Base-by-base conservation (phyloP, 2,888 invertebrate species). In the Drosophila atripex region DNA sequence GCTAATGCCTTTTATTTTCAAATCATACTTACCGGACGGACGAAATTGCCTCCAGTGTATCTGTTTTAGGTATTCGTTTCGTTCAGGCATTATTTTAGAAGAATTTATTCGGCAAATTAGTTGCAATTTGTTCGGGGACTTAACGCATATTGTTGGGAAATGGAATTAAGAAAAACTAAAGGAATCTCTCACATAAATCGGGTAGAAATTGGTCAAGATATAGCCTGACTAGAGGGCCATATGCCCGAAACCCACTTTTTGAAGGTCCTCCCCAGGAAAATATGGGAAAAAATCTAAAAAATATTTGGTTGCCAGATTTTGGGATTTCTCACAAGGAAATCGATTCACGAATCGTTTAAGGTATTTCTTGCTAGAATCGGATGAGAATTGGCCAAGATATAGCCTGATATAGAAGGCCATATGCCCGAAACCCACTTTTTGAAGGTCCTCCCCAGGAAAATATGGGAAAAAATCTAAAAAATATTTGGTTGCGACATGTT, bases 1-100 rank as follows among this genome's bases (percentile, higher is more conserved):
- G 73, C 64, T 64, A 64, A 64, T 64, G 64, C 68, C 43, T 55
- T 77, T 76, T 64, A 63, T 64, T 71, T 55, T 74, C 74, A 77
- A 77, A 77, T 25, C 46, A 35, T n/a, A 35, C 35, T 35, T 35
- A 35, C n/a, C 35, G 35, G 35, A 35, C n/a, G 7, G n/a, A n/a
- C 5, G 2, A 14, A 35, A 35, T 35, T 35, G 7, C n/a, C 35
- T 35, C 6, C n/a, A 2, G n/a, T 1, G 35, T n/a, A 35, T 11
- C 32, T 4, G n/a, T n/a, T 1, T 12, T 12, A 1, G 65, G 65
- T 43, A 50, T 45, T 28, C 5, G 5, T 23, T 21, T 32, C 32
- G 6, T 38, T 3, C 0, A 2, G 8, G 1, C 3, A 12, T 4
- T 5, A n/a, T n/a, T 35, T 35, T 7, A n/a, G n/a, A n/a, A n/a